Base-by-base conservation (phyloP, 2,113 vertebrate genomes). In the Podarcis raffonei region DNA sequence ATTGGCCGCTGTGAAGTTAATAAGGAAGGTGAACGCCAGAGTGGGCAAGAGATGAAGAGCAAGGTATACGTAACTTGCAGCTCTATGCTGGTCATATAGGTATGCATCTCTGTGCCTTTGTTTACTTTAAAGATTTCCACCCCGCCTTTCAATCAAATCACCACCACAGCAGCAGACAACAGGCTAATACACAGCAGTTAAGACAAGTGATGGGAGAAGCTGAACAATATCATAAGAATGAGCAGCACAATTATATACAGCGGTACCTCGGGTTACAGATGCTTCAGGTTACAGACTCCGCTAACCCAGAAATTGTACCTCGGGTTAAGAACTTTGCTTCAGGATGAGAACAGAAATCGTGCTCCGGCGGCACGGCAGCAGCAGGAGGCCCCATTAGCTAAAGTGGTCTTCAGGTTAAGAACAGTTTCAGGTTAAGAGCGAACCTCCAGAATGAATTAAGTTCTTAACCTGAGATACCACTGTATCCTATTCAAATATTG, bases 1-100 rank as follows among this genome's bases (percentile, higher is more conserved):
- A 95, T 95, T 93, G 89, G 82, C 92, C 89, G 59, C 91, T 89
- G 77, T 57, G 79, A 95, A 75, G 30, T 30, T 91, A 91, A 84
- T 94, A 94, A 95, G 87, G 25, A 89, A 92, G 86, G 79, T 80
- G 79, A 27, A 93, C 93, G 68, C 42, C 12, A 39, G 65, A 42
- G 72, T 71, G 32, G 35, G 53, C 88, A 87, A 32, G 74, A 16
- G 80, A 13, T 9, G 23, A 20, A 66, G 30, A 75, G 75, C 1
- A 25, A 4, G 74, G 42, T 23, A 62, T 86, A 90, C 12, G 16
- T 37, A n/a, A 30, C 25, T n/a, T 13, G 18, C 5, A 23, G 0
- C 59, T 68, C 5, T 39, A 16, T 12, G 30, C 69, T 30, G 25
- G 25, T 71, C 3, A 12, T 22, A 6, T 0, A 0, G 8, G 4